phyloP scores from a whole-genome alignment of 2,888 invertebrate species.

The Cryptus armator region DNA sequence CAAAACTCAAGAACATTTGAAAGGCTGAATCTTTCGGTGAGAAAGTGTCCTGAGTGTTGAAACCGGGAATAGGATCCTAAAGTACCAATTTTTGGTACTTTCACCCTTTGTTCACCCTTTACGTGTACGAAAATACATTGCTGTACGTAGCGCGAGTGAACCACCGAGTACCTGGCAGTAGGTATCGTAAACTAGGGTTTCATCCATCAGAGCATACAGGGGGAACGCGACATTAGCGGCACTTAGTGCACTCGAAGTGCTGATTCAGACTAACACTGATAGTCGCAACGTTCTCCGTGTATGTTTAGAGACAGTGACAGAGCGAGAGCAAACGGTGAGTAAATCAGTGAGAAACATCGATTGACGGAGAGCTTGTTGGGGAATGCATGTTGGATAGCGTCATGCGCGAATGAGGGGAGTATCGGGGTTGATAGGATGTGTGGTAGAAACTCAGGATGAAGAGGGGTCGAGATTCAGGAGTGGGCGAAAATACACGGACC shows the following conservation, averaged over 20 bases:
- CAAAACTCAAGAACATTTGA: no score
- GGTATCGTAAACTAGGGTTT: constrained; percentile 20
- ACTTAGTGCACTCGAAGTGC: constrained; percentile 76
- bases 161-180: constrained; percentile 18
- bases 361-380: not conserved
- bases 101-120: not conserved
- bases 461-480: constrained; percentile 44
- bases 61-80: not conserved
- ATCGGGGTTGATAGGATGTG: constrained; percentile 39
- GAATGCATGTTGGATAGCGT: constrained; percentile 29
- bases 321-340: constrained; percentile 3
- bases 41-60: not conserved
- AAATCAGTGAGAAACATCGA: constrained; percentile 31
- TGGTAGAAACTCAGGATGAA: constrained; percentile 56
- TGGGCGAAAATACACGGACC: constrained; percentile 24
- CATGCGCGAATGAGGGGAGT: constrained; percentile 32
- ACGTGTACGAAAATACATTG: constrained; percentile 1
- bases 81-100: not conserved
- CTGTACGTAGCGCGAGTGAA: not conserved
- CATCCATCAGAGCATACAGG: constrained; percentile 49
- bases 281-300: constrained; percentile 60
- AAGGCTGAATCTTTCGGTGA: not conserved
- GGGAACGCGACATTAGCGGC: constrained; percentile 75
- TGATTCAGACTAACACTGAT: constrained; percentile 79
- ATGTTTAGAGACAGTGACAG: not conserved